Evolutionary conservation across 2,113 vertebrate genomes (phyloP).

Genomic region (Anhinga rufa): DNA sequence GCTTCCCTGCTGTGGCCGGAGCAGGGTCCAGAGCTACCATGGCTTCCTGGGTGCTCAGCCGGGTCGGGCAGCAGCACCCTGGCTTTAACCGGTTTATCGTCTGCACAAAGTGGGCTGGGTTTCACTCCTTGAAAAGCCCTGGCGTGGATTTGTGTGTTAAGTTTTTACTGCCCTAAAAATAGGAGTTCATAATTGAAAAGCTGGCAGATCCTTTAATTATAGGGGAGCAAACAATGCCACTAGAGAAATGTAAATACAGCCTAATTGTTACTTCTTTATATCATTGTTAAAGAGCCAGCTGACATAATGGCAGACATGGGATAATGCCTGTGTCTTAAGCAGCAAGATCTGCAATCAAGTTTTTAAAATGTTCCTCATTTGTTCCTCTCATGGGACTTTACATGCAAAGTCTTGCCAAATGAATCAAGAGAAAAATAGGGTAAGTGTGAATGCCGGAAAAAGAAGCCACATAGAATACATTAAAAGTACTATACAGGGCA

Average conservation of each 20-base stretch:
- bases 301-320: not conserved
- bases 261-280: slow-evolving; percentile 26
- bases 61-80: accelerated
- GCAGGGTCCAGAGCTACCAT: accelerated
- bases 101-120: not conserved
- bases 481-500: not conserved
- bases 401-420: not conserved
- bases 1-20: accelerated
- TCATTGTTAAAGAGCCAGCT: not conserved
- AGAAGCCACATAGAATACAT: not conserved
- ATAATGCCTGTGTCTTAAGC: not conserved
- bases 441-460: not conserved
- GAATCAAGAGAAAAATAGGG: not conserved
- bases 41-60: accelerated
- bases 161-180: slow-evolving; percentile 3
- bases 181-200: not conserved
- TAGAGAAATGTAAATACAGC: slow-evolving; percentile 4
- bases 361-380: not conserved
- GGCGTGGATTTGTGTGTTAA: not conserved
- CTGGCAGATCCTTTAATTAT: slow-evolving; percentile 3
- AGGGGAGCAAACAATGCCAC: not conserved
- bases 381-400: not conserved
- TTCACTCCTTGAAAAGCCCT: not conserved
- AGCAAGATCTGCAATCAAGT: not conserved
- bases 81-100: not conserved